Conservation (phyloP, 2,797 vertebrate genomes). For the Apogon talboti region DNA sequence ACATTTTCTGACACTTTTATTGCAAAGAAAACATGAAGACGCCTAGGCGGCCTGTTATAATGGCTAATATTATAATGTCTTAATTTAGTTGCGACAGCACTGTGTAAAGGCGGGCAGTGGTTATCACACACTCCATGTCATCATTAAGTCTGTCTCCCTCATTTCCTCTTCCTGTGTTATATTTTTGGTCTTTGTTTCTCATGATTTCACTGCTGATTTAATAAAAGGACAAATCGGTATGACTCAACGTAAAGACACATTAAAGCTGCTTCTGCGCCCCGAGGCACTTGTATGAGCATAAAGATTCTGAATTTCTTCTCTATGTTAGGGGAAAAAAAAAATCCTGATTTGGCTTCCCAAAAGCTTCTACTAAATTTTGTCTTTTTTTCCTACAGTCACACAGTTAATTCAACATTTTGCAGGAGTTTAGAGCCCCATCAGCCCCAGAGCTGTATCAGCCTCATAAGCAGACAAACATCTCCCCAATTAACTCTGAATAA, state of each 20-base stretch:
- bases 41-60: too few species aligned
- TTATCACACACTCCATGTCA: not conserved
- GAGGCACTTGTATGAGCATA: not conserved
- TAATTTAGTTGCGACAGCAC: too few species aligned
- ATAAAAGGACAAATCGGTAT: not conserved
- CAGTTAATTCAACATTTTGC: conserved; percentile 33
- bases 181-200: not conserved
- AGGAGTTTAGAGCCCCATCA: conserved; percentile 9
- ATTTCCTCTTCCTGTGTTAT: not conserved
- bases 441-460: conserved; percentile 17
- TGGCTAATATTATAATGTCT: too few species aligned
- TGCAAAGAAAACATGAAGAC: too few species aligned
- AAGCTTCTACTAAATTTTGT: not conserved
- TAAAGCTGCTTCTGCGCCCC: not conserved
- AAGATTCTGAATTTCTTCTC: not conserved
- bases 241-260: not conserved
- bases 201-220: too few species aligned
- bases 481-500: conserved; percentile 53
- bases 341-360: not conserved
- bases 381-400: not conserved
- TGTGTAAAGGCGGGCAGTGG: too few species aligned
- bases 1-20: too few species aligned
- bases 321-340: not conserved
- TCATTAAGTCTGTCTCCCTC: not conserved
- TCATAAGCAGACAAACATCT: conserved; percentile 40